These are phyloP conservation scores for Halotydeus destructor DNA, from an alignment of 1,140 invertebrate genomes.

Conservation along the genomic window DNA sequence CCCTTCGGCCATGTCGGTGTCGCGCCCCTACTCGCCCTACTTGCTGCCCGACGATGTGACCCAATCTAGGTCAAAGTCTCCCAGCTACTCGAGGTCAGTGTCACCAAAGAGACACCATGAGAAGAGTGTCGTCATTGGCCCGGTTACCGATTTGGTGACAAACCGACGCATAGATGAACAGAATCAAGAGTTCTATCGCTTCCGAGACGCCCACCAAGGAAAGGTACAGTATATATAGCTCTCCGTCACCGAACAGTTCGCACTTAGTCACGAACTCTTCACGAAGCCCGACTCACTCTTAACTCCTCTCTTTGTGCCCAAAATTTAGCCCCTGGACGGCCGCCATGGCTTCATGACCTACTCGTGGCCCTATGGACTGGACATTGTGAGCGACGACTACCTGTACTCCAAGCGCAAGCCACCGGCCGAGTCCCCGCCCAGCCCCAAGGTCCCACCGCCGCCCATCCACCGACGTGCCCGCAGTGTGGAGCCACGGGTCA, in stretches of 20 bases:
- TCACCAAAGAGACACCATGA: constrained; percentile 2
- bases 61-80: background rate
- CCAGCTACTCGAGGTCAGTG: background rate
- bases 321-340: background rate
- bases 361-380: constrained; percentile 5
- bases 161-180: too few species aligned
- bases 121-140: constrained; percentile 3
- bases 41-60: background rate
- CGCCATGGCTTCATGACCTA: background rate
- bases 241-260: background rate
- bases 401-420: background rate
- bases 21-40: background rate
- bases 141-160: background rate
- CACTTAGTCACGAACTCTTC: background rate
- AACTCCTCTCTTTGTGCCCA: too few species aligned
- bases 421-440: constrained; percentile 1
- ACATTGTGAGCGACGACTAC: background rate
- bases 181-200: constrained; percentile 7
- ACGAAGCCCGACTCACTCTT: too few species aligned
- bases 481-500: background rate
- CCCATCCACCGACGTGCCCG: background rate
- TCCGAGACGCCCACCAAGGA: constrained; percentile 1
- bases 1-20: background rate
- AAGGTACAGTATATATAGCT: constrained; percentile 3
- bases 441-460: background rate